These are phyloP conservation scores for Branchinecta lynchi DNA, from an alignment of 1,140 invertebrate species.

Conservation along the genomic window DNA sequence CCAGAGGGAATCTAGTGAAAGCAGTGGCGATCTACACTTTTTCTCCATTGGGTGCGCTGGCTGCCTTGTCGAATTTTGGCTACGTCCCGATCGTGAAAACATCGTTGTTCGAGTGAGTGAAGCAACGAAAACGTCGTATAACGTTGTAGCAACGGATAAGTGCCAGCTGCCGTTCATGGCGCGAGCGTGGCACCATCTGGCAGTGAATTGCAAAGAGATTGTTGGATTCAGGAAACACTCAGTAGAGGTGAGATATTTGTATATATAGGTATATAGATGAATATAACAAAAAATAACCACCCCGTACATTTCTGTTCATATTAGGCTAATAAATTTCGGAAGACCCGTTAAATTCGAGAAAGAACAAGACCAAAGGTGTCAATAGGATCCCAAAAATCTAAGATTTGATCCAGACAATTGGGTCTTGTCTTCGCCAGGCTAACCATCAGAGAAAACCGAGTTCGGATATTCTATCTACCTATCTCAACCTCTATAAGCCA, in stretches of 20 bases:
- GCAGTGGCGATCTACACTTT: neutral
- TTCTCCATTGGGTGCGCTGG: neutral
- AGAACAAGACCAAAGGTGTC: too few relatives aligned
- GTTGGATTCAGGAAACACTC: constrained; percentile 3
- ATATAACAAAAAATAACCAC: too few relatives aligned
- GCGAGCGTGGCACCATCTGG: constrained; percentile 4
- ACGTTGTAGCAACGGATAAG: neutral
- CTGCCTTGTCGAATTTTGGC: neutral
- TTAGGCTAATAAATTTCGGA: too few relatives aligned
- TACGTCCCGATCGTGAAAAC: neutral
- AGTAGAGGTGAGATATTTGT: neutral
- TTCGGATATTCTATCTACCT: too few relatives aligned
- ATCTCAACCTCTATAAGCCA: too few relatives aligned
- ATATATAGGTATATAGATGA: too few relatives aligned
- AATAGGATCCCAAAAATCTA: too few relatives aligned
- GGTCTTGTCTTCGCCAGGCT: too few relatives aligned
- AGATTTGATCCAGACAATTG: too few relatives aligned
- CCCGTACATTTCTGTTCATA: too few relatives aligned
- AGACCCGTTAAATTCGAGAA: too few relatives aligned
- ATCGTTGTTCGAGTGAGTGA: neutral
- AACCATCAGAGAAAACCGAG: too few relatives aligned
- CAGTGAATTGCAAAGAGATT: neutral
- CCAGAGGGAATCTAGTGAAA: neutral
- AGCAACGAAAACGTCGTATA: neutral
- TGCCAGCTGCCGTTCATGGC: constrained; percentile 2